A percentile compares a stretch with the other conserved stretches of the same genome.
phyloP scores from a whole-genome alignment of 2,797 vertebrate species.

The Psittacula echo region DNA sequence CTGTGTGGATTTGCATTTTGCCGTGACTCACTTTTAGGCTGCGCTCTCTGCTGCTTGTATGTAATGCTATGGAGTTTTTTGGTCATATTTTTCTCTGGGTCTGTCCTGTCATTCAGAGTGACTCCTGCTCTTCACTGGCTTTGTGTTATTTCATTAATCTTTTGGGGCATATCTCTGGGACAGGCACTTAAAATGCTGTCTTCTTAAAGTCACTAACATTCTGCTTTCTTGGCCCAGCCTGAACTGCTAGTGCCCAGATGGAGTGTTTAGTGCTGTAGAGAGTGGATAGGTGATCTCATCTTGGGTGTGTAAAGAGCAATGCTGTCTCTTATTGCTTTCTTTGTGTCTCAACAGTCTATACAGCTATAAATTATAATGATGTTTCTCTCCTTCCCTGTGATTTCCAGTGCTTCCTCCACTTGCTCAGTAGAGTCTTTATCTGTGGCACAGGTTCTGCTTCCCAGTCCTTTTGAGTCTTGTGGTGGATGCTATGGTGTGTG shows the following conservation, averaged over 20 bases:
- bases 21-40: constrained; percentile 1
- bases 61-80: neutral
- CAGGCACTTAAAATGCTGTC: neutral
- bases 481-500: neutral
- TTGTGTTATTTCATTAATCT: neutral
- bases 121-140: neutral
- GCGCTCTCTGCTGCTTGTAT: neutral
- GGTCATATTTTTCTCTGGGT: neutral
- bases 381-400: neutral
- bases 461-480: neutral
- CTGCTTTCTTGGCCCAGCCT: neutral
- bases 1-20: constrained; percentile 17
- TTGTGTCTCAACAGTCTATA: neutral
- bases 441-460: neutral
- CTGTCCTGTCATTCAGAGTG: neutral
- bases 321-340: neutral
- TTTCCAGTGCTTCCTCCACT: neutral
- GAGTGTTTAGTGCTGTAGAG: neutral
- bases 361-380: neutral
- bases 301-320: neutral
- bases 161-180: neutral
- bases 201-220: neutral
- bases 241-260: neutral
- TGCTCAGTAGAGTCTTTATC: neutral
- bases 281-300: constrained; percentile 6